These are phyloP conservation scores for Habropoda laboriosa DNA, from an alignment of 1,140 invertebrate genomes.

Conservation along the genomic window DNA sequence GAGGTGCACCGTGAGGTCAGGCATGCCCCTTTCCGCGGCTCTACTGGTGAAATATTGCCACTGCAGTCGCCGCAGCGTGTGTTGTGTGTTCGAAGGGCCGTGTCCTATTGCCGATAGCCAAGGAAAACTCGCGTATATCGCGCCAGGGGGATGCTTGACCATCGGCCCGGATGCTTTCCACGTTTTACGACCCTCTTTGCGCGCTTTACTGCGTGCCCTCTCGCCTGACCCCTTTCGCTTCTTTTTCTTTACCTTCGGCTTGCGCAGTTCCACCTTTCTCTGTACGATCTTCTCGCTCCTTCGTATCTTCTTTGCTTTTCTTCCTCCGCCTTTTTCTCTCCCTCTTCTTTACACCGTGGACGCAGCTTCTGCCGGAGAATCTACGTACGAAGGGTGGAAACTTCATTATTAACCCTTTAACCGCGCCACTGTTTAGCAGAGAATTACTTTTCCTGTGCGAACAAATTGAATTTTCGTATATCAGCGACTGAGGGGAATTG, in stretches of 20 bases:
- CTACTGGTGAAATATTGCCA: slow-evolving; percentile 63
- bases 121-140: slow-evolving; percentile 3
- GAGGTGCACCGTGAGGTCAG: slow-evolving; percentile 45
- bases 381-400: no score
- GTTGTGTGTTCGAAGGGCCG: slow-evolving; percentile 22
- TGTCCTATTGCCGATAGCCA: neutral
- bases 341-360: no score
- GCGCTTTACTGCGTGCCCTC: slow-evolving; percentile 40
- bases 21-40: slow-evolving; percentile 29
- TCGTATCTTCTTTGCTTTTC: neutral
- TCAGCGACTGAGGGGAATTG: no score
- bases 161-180: slow-evolving; percentile 34
- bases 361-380: no score
- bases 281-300: neutral
- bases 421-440: no score
- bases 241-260: neutral
- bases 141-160: slow-evolving; percentile 12
- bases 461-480: no score
- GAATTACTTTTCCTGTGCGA: no score
- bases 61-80: slow-evolving; percentile 64
- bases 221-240: slow-evolving; percentile 10
- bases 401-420: no score
- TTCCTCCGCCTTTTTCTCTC: no score
- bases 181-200: slow-evolving; percentile 51
- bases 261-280: no score